Evolutionary conservation across 1,140 invertebrate species (phyloP), one percentile per base, ranked within the genome.

Genomic region (Dinoponera quadriceps): DNA sequence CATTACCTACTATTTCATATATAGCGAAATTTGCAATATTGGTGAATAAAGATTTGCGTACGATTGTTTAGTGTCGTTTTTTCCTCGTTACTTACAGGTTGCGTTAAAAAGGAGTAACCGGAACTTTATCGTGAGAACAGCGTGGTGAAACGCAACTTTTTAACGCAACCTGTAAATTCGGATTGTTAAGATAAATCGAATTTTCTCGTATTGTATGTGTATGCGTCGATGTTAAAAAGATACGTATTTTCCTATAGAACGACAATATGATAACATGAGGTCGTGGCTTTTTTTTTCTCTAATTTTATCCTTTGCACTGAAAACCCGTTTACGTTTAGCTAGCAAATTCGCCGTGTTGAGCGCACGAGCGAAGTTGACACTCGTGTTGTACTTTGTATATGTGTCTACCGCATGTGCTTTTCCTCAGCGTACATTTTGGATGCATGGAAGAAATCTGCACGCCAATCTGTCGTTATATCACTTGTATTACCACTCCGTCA

Each of bases 361-460:
- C 7, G 22, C 18, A 63, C n/a, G 22, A 74, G 2, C n/a, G 9
- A 57, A 57, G 29, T 48, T 25, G 44, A 48, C 57, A 69, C 3
- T 27, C n/a, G 22, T 57, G 9, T 57, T 57, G 9, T 57, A 55
- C 54, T 57, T 77, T 29, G 14, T 33, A 48, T 27, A 13, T 38
- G 38, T 9, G 38, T 44, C 11, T 44, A 25, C 54, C 14, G 75
- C 75, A 80, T 48, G 65, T 48, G 9, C 29, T 54, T 69, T 5
- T 78, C 18, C 5, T 63, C n/a, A 49, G 54, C 33, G 29, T 66
- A 25, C 38, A 57, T 29, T n/a, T n/a, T 44, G 38, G 38, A 38
- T 63, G 60, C 33, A 55, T 33, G 48, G 69, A 57, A 1, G 2
- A 78, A n/a, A 11, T 71, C 57, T 80, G 75, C 75, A 80, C 65